These are phyloP conservation scores for Lynx canadensis DNA, from an alignment of 2,113 vertebrate species.

Conservation along the genomic window DNA sequence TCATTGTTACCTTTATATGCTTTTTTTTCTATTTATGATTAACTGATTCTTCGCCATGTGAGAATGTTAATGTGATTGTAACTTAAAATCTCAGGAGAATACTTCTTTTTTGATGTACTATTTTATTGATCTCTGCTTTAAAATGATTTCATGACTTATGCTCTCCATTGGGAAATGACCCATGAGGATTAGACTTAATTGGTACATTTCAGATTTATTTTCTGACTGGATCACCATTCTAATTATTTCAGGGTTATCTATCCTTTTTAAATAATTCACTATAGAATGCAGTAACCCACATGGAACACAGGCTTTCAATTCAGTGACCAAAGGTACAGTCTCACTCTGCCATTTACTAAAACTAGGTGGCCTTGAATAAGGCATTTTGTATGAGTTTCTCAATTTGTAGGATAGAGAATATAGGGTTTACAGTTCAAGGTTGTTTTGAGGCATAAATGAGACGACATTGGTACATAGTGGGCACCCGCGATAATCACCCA, in stretches of 20 bases:
- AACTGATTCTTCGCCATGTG: not conserved
- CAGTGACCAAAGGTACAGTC: not conserved
- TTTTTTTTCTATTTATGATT: constrained; percentile 32
- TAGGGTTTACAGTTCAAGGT: not conserved
- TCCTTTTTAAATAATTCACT: not conserved
- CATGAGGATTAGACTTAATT: not conserved
- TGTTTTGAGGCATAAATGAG: not conserved
- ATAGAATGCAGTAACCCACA: not conserved
- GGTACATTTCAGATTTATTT: constrained; percentile 43
- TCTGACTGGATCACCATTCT: constrained; percentile 34
- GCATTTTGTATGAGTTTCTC: not conserved
- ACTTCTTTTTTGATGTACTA: constrained; percentile 17
- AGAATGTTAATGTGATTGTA: not conserved
- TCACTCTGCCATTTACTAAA: not conserved
- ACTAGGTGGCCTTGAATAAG: not conserved
- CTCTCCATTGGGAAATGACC: constrained; percentile 7
- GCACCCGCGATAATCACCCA: not conserved
- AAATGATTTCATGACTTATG: constrained; percentile 30
- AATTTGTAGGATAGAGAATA: not conserved
- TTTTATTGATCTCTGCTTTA: constrained; percentile 49
- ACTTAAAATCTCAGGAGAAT: constrained; percentile 38
- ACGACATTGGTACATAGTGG: not conserved
- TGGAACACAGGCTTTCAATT: not conserved
- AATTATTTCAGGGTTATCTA: not conserved
- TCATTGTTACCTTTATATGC: constrained; percentile 2